These are phyloP conservation scores for rat (Rattus norvegicus) DNA, from an alignment of 2,113 vertebrate species.

Conservation along the genomic window DNA sequence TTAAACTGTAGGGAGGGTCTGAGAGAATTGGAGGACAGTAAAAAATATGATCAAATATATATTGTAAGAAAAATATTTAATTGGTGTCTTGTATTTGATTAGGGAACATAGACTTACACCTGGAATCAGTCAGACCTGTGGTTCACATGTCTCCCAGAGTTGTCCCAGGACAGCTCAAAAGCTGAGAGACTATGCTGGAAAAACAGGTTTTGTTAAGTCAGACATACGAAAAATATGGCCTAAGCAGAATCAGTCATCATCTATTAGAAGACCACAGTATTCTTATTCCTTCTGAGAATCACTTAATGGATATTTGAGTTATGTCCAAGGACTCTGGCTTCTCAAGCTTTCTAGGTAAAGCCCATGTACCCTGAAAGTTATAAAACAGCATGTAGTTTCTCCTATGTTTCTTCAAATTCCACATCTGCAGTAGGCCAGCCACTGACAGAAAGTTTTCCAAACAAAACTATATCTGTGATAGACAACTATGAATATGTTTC, in stretches of 20 bases:
- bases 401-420: neutral
- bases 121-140: neutral
- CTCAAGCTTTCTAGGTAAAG: neutral
- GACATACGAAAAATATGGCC: neutral
- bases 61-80: neutral
- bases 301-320: neutral
- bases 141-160: neutral
- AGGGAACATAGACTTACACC: neutral
- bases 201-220: neutral
- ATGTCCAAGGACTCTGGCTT: neutral
- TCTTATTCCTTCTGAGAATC: neutral
- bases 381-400: accelerated
- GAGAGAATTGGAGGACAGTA: accelerated
- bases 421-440: neutral
- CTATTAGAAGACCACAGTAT: neutral
- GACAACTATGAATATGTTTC: neutral
- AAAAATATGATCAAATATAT: neutral
- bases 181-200: neutral
- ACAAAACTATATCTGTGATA: neutral
- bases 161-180: neutral
- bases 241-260: neutral
- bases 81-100: neutral
- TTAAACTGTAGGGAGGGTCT: neutral
- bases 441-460: neutral
- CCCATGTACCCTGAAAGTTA: neutral